Evolutionary conservation across 2,888 invertebrate genomes (phyloP).

Genomic region (Xestia xanthographa): DNA sequence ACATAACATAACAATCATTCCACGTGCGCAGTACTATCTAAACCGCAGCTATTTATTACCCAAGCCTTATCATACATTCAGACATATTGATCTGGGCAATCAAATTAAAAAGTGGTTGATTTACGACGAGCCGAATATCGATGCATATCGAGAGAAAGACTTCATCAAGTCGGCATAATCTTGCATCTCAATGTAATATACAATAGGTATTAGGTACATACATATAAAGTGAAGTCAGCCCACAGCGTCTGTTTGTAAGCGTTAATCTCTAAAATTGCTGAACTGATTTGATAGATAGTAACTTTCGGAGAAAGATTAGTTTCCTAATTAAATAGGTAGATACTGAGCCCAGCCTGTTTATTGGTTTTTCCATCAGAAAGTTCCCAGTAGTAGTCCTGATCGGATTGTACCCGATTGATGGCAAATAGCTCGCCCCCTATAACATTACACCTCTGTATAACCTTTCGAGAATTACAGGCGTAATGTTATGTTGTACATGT

Average conservation of each 20-base stretch:
- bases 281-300: conserved; percentile 23
- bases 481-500: neutral
- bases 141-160: conserved; percentile 25
- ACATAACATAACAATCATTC: neutral
- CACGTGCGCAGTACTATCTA: conserved; percentile 12
- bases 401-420: neutral
- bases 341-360: neutral
- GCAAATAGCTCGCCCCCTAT: neutral
- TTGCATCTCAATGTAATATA: conserved; percentile 8
- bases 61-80: conserved; percentile 47
- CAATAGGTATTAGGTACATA: neutral
- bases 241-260: neutral
- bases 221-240: neutral
- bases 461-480: neutral
- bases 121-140: conserved; percentile 34
- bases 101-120: conserved; percentile 59
- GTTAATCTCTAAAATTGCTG: conserved; percentile 11
- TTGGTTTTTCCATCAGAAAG: neutral
- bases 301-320: too few relatives aligned
- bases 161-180: conserved; percentile 26
- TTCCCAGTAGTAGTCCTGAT: neutral
- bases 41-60: conserved; percentile 30
- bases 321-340: neutral
- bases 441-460: neutral
- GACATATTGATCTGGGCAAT: conserved; percentile 54